Evolutionary conservation across 2,888 invertebrate species (phyloP), one percentile per base, ranked within the genome.

Genomic region (Unio pictorum): DNA sequence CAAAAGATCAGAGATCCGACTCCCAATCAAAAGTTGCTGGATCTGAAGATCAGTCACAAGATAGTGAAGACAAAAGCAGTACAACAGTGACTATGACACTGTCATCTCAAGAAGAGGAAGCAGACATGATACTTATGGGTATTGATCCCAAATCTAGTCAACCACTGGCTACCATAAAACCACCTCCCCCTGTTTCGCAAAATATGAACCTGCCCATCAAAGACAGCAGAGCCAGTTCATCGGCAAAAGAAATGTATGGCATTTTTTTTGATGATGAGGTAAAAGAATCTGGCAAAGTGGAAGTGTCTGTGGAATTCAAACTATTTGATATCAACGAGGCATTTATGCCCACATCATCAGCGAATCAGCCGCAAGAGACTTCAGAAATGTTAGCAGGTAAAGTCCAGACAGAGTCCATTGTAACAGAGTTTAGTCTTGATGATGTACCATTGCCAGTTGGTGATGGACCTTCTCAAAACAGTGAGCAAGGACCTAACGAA

Each of bases 51-150:
- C n/a, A 63, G 45, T 26, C 34, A 20, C 28, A 55, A 23, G 30
- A 57, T 30, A 57, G 20, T 30, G 57, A 65, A 34, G n/a, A 45
- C 34, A 65, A 65, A 57, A 18, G 20, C 2, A 30, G 18, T 23
- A 58, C 58, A 59, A 8, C 17, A 30, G 45, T 60, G 30, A 28
- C 57, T 20, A 62, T 23, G 60, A 57, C 26, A 28, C 17, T n/a
- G 20, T 56, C 54, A n/a, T 62, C 61, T 18, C 65, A 70, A 63
- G 55, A 68, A 55, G 77, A 72, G 62, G 67, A 74, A 8, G 66
- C 76, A 54, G 83, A 82, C 18, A 69, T 81, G 74, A 76, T 75
- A 67, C 70, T 81, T 64, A 62, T 82, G 58, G 82, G 79, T 11
- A 81, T 82, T 58, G 81, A 82, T 55, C 74, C 76, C 23, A 66